These are phyloP conservation scores for Sesamia nonagrioides DNA, from an alignment of 1,140 invertebrate genomes.

Conservation along the genomic window DNA sequence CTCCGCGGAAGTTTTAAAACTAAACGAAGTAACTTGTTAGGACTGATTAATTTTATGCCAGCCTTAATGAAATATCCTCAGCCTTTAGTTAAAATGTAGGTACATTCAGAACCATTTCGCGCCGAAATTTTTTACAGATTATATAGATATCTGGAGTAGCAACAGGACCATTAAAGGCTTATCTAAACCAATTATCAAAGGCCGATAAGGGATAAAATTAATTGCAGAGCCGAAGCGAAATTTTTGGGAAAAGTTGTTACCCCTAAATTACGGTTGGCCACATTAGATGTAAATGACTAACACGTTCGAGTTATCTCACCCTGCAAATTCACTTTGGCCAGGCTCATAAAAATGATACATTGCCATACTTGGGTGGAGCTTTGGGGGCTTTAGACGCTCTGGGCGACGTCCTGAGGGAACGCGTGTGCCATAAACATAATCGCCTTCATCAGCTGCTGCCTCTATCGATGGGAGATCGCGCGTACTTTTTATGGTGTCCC, in stretches of 20 bases:
- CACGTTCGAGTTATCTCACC: constrained; percentile 78
- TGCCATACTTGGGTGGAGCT: constrained; percentile 71
- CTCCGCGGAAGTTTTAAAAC: background rate
- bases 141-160: constrained; percentile 28
- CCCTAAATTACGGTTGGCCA: constrained; percentile 56
- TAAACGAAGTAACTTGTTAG: background rate
- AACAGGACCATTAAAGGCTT: constrained; percentile 42
- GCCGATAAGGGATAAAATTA: constrained; percentile 43
- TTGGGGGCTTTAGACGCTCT: constrained; percentile 73
- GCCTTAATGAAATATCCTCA: background rate
- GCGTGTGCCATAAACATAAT: constrained; percentile 80
- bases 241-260: constrained; percentile 49
- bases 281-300: constrained; percentile 73
- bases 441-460: constrained; percentile 73
- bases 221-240: constrained; percentile 31
- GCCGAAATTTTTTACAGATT: constrained; percentile 22
- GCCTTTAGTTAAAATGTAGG: background rate
- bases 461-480: constrained; percentile 65
- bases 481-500: constrained; percentile 60
- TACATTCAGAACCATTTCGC: background rate
- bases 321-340: constrained; percentile 85
- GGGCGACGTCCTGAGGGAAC: constrained; percentile 67
- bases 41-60: background rate
- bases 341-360: constrained; percentile 85
- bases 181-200: constrained; percentile 41